A percentile compares a stretch with the other conserved stretches of the same genome.
Conservation (phyloP, 2,888 invertebrate species). For the Ceriagrion tenellum region DNA sequence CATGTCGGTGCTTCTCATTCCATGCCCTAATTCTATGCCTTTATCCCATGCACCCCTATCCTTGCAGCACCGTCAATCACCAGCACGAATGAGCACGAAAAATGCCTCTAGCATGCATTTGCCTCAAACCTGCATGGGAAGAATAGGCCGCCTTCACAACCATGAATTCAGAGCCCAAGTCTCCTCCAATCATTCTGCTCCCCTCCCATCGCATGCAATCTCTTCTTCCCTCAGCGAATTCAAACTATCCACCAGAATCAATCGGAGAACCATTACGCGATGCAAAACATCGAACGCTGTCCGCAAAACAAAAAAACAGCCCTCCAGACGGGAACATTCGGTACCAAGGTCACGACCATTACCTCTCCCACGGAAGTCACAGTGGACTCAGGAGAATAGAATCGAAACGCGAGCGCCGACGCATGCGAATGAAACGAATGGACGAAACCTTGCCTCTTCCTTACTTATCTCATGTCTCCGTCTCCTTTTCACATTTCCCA, state of each 20-base stretch:
- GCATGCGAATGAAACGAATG: neutral
- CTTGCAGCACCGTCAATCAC: neutral
- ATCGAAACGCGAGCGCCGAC: neutral
- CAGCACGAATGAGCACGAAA: neutral
- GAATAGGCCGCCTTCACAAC: neutral
- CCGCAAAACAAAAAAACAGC: neutral
- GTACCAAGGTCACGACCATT: neutral
- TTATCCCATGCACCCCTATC: neutral
- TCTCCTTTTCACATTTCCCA: neutral
- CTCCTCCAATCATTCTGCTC: neutral
- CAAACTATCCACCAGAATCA: neutral
- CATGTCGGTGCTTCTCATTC: no score
- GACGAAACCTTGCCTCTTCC: no score
- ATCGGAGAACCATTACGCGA: neutral
- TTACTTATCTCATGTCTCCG: no score
- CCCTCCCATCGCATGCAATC: neutral
- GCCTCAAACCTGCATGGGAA: neutral
- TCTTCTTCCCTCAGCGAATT: neutral
- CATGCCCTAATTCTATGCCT: neutral
- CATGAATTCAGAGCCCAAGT: neutral
- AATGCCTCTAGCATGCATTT: neutral
- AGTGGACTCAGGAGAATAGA: neutral
- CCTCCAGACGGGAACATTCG: neutral
- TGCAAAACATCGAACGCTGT: neutral
- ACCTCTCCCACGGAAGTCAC: neutral